A percentile compares a stretch with the other conserved stretches of the same genome.
phyloP scores from a whole-genome alignment of 2,113 vertebrate genomes.

The Sinosuthora webbiana region DNA sequence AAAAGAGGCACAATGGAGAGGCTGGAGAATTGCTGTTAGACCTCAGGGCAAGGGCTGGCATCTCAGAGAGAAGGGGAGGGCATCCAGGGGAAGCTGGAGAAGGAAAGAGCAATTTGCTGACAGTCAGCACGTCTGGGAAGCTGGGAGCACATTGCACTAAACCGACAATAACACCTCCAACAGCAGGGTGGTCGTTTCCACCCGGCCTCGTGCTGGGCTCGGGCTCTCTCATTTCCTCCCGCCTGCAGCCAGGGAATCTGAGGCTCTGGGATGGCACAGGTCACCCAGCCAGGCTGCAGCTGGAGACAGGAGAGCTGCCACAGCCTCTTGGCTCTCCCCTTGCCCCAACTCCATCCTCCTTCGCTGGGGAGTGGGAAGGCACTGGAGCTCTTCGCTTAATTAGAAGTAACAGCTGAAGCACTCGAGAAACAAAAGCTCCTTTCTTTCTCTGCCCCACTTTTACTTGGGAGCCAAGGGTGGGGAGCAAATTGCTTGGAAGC shows the following conservation, averaged over 20 bases:
- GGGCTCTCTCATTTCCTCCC: not conserved
- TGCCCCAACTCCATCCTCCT: conserved; percentile 2
- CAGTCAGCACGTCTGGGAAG: conserved; percentile 17
- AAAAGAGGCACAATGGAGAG: not conserved
- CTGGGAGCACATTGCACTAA: conserved; percentile 21
- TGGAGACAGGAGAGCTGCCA: not conserved
- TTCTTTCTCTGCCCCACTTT: conserved; percentile 57
- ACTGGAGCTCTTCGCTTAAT: conserved; percentile 34
- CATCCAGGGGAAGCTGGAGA: not conserved
- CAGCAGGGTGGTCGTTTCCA: conserved; percentile 17
- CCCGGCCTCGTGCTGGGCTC: not conserved
- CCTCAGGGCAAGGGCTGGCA: not conserved
- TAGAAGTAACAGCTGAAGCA: conserved; percentile 60
- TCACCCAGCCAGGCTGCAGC: not conserved
- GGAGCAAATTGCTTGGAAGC: conserved; percentile 60
- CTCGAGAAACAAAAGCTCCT: conserved; percentile 66
- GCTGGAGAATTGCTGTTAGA: not conserved
- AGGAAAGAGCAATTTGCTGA: conserved; percentile 48
- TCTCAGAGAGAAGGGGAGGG: not conserved
- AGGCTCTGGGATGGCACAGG: not conserved
- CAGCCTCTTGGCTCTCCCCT: conserved; percentile 3
- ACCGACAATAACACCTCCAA: not conserved
- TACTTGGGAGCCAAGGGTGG: conserved; percentile 34
- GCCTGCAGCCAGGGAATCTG: conserved; percentile 3
- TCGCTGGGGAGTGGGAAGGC: not conserved